Conservation (phyloP, 2,888 invertebrate species). For the Leptinotarsa haldemani region DNA sequence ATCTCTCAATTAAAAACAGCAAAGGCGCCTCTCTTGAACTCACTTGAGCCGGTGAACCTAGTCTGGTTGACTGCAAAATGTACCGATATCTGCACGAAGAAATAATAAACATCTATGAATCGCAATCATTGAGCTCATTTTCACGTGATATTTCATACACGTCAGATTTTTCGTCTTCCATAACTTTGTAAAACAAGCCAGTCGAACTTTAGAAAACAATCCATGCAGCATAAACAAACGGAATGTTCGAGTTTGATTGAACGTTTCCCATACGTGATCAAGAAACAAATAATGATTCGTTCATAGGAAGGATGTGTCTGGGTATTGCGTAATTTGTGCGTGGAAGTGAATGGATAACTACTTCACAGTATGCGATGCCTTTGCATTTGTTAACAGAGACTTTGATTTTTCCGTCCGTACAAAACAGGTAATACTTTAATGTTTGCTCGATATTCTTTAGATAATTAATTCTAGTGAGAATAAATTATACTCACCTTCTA, state of each 20-base stretch:
- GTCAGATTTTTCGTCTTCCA: neutral
- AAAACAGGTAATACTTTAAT: neutral
- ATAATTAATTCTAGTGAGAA: too few species aligned
- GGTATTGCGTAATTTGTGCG: slow-evolving; percentile 17
- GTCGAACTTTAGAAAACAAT: slow-evolving; percentile 20
- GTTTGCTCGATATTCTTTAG: too few species aligned
- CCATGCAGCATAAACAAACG: slow-evolving; percentile 20
- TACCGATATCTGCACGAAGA: slow-evolving; percentile 10
- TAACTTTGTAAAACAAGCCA: slow-evolving; percentile 21
- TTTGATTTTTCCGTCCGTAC: neutral
- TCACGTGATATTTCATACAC: slow-evolving; percentile 2
- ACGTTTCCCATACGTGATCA: slow-evolving; percentile 29
- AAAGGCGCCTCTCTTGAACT: neutral
- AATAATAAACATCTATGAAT: neutral
- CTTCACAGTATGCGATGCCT: neutral
- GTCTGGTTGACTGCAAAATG: slow-evolving; percentile 4
- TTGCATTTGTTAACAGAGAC: neutral
- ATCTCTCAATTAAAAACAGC: slow-evolving; percentile 15
- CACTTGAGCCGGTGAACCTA: neutral
- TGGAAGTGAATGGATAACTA: neutral
- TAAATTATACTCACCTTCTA: too few species aligned
- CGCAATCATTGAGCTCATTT: neutral
- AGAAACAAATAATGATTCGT: slow-evolving; percentile 24
- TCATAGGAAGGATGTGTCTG: slow-evolving; percentile 21
- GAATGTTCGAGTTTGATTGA: slow-evolving; percentile 22